phyloP scores from a whole-genome alignment of 2,113 vertebrate genomes.

The Calonectris borealis region DNA sequence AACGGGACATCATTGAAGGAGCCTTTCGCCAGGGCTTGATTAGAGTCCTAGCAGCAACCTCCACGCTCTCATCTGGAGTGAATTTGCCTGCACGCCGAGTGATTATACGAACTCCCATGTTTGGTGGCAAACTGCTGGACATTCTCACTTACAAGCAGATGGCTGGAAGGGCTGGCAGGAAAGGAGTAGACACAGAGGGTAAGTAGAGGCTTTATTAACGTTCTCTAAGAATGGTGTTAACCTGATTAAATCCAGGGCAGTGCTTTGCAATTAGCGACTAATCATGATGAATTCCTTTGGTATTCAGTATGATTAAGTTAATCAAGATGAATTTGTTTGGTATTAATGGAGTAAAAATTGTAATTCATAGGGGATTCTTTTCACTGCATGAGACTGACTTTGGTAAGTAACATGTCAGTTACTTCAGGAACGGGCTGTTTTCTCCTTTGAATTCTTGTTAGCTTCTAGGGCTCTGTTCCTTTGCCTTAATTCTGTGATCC shows the following conservation, averaged over 20 bases:
- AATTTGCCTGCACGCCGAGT: constrained; percentile 95
- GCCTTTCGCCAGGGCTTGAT: constrained; percentile 89
- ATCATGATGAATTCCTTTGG: constrained; percentile 31
- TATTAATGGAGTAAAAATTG: constrained; percentile 34
- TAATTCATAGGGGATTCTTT: neutral
- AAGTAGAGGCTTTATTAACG: constrained; percentile 33
- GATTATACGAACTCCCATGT: constrained; percentile 90
- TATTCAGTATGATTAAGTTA: constrained; percentile 20
- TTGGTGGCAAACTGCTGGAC: constrained; percentile 87
- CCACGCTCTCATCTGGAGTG: constrained; percentile 95
- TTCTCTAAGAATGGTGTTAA: neutral
- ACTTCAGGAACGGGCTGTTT: neutral
- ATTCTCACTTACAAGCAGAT: constrained; percentile 96
- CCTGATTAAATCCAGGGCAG: constrained; percentile 36
- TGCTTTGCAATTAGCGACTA: neutral
- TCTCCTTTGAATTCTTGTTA: neutral
- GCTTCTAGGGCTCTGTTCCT: neutral
- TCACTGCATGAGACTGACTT: neutral
- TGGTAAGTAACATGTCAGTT: neutral
- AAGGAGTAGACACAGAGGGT: constrained; percentile 92
- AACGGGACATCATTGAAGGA: constrained; percentile 91
- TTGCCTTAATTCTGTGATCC: neutral
- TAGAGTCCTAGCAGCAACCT: constrained; percentile 89
- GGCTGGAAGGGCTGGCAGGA: constrained; percentile 93
- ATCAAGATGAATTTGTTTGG: constrained; percentile 51